Base-by-base conservation (phyloP, 2,797 vertebrate species). In the Gallinago nigripennis region DNA sequence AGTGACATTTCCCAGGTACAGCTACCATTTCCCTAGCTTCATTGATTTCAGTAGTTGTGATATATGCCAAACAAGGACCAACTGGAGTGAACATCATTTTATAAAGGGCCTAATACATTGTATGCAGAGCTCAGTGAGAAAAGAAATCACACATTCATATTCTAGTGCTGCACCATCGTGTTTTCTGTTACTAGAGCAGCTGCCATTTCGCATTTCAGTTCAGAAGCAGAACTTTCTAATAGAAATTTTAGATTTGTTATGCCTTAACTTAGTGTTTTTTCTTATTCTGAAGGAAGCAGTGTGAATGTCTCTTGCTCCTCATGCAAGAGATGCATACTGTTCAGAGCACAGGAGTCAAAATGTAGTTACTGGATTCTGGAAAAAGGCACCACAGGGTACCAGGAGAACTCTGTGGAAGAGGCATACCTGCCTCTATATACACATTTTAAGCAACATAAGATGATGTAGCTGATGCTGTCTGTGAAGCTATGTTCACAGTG, bases 1-100 rank as follows among this genome's bases (percentile, higher is more conserved):
- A 61, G 58, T 86, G 88, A 94, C 68, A 92, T 94, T 92, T 95
- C 73, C 85, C 64, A 90, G 30, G 56, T 95, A 81, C 37, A 72
- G 61, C 57, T 21, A 70, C 25, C 64, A 23, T 90, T 90, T 90
- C 69, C 31, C 25, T 60, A 79, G 70, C 16, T 69, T 66, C 51
- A 50, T 20, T 72, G 63, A 81, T 80, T 81, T 90, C 16, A 46
- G 33, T n/a, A 75, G 39, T 35, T 71, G 35, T 53, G 80, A 41
- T 65, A 48, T 33, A 54, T 41, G 39, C 27, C 27, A 88, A 84
- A 90, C 9, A 8, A 88, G 48, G 33, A 45, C 10, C 73, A 92
- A 33, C 8, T 53, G 31, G 25, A 71, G 50, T 35, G 21, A 84
- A 73, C 24, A n/a, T 8, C 2, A 0, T 53, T 43, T 4, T 57